Evolutionary conservation across 2,113 vertebrate species (phyloP), one percentile per base, ranked within the genome.

Genomic region (Parotia lawesii): DNA sequence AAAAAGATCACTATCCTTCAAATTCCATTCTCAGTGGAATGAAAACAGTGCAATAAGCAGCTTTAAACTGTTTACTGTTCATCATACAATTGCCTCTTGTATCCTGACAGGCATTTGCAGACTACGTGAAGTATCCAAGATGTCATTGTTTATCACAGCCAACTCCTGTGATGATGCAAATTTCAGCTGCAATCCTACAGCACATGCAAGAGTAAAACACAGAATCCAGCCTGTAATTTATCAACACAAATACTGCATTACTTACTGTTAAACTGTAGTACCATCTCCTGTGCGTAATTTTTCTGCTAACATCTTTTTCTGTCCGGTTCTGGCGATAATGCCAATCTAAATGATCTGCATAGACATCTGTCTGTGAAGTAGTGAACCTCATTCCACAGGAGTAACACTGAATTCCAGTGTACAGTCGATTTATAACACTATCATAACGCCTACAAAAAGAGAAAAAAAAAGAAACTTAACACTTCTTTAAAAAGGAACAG

Each of bases 361-460:
- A 99, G 70, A 99, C 98, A 94, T 99, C 99, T 9, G 99, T 99
- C 96, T 99, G 99, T 27, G 98, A 98, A 15, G 98, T 96, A 9
- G 99, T 99, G 97, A 99, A 99, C 78, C 99, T 98, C 99, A 99
- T 99, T 91, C 99, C 99, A 96, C 99, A 99, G 2, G 99, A 99
- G 45, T 99, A 99, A 97, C 99, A 99, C 98, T 99, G 99, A 97
- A 99, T 99, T 81, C 99, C 99, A 61, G 99, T 99, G 97, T 99
- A 99, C 19, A 99, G 97, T 69, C 98, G 97, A n/a, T 98, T 99
- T 95, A 99, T 99, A 92, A 99, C 98, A 75, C 98, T 98, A 67
- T 99, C 99, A 0, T 99, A 98, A 31, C 99, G 98, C 87, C 99
- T 99, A 96, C 15, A 69, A 93, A 84, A 91, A 74, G 77, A 62